phyloP scores from a whole-genome alignment of 2,888 invertebrate species.

The Sinohyriopsis cumingii region DNA sequence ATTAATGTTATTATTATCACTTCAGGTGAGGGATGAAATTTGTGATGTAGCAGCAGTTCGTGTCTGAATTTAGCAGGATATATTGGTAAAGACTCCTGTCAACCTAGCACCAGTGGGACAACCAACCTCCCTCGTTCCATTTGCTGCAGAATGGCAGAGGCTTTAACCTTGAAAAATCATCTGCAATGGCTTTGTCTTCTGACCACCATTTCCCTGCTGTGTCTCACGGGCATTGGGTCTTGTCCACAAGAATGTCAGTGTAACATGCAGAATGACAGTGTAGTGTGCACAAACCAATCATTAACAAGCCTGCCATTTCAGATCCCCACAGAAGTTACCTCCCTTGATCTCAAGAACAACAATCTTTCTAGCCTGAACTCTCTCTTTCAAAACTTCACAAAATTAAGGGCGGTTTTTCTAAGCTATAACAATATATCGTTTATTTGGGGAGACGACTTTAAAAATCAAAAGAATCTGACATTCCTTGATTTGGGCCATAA shows the following conservation, averaged over 20 bases:
- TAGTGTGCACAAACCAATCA: slow-evolving; percentile 36
- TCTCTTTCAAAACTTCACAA: slow-evolving; percentile 36
- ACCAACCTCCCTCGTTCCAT: too few species aligned
- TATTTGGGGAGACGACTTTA: slow-evolving; percentile 22
- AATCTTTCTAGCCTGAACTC: slow-evolving; percentile 26
- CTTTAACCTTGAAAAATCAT: too few species aligned
- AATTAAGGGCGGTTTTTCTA: slow-evolving; percentile 43
- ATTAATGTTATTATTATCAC: too few species aligned
- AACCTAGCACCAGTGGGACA: too few species aligned
- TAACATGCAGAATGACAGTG: slow-evolving; percentile 11
- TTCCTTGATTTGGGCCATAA: slow-evolving; percentile 30
- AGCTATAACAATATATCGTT: slow-evolving; percentile 47
- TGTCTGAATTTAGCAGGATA: too few species aligned
- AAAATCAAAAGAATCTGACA: slow-evolving; percentile 14
- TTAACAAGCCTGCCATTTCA: slow-evolving; percentile 33
- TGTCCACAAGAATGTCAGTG: slow-evolving; percentile 35
- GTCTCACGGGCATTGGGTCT: not conserved
- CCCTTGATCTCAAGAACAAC: slow-evolving; percentile 37
- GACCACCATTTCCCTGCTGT: too few species aligned
- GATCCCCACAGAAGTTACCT: slow-evolving; percentile 26
- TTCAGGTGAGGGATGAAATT: too few species aligned
- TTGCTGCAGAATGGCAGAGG: too few species aligned
- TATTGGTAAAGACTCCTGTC: too few species aligned
- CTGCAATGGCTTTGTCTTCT: too few species aligned
- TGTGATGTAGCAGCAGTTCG: too few species aligned